Evolutionary conservation across 2,113 vertebrate genomes (phyloP), one percentile per base, ranked within the genome.

Genomic region (Zosterops japonicus): DNA sequence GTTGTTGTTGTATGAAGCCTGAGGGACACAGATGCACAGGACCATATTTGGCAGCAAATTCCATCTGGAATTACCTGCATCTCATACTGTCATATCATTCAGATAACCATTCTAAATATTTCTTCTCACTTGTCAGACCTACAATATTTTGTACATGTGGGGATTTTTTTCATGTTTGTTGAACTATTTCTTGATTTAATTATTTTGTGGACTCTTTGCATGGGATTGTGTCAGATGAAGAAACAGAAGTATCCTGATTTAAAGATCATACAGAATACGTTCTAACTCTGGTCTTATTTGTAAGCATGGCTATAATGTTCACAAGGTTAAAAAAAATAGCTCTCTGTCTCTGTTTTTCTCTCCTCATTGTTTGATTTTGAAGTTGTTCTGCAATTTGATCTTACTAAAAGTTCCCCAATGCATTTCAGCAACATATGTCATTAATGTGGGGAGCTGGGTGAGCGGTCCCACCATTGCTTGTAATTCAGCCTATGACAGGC

Each of bases 341-440:
- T 63, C 83, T 70, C 36, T 72, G 6, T 83, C 68, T 80, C 14
- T 60, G 14, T 52, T 28, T 71, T 72, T 93, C 31, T 92, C 49
- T 88, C 76, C 57, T 92, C 36, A 25, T 88, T 95, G 67, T 84
- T 88, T 91, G 83, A n/a, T 94, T 94, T 96, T 85, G 81, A 93
- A 85, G 83, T 79, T 95, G 86, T 86, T 53, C 60, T 95, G 96
- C 91, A 94, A 96, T 81, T 69, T 92, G 95, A 97, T 92, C 81
- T 74, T 68, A n/a, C 68, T 74, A 49, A 25, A 75, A 56, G 67
- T 78, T 55, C 89, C 70, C 63, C 78, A 70, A 6, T 29, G 74
- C 55, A 5, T 77, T 94, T 80, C 79, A 96, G 80, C 70, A 95
- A 78, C 94, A 83, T 64, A 52, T 94, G 93, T 79, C 96, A 82